Evolutionary conservation across 2,113 vertebrate species (phyloP).

Genomic region (Muscicapa adusta): DNA sequence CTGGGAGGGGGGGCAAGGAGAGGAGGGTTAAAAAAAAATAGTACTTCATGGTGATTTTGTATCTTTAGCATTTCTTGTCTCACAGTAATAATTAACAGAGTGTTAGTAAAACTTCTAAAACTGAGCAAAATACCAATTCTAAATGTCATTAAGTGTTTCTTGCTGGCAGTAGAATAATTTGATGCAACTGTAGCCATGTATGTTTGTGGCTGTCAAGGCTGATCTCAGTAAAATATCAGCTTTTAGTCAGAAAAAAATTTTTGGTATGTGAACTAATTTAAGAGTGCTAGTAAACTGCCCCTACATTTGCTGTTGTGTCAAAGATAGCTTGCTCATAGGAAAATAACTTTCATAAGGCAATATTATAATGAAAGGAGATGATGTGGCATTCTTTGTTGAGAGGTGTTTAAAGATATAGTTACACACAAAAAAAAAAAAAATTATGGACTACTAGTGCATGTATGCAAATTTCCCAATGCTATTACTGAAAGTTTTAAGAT

Average conservation of each 20-base stretch:
- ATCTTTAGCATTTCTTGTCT: background rate
- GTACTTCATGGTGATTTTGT: background rate
- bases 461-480: background rate
- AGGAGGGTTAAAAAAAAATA: background rate
- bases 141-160: background rate
- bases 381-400: background rate
- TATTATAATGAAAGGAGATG: background rate
- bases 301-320: background rate
- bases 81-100: background rate
- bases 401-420: background rate
- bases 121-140: background rate
- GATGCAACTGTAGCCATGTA: background rate
- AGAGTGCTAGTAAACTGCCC: background rate
- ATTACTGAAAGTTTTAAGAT: background rate
- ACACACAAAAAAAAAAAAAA: background rate
- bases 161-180: background rate
- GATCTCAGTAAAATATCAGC: background rate
- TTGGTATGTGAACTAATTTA: background rate
- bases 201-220: background rate
- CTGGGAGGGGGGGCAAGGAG: fast-evolving
- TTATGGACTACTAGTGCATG: background rate
- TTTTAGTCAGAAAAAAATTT: background rate
- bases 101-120: background rate
- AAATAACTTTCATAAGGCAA: background rate
- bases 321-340: background rate